phyloP scores from a whole-genome alignment of 2,113 vertebrate species.

The Catharus minimus region DNA sequence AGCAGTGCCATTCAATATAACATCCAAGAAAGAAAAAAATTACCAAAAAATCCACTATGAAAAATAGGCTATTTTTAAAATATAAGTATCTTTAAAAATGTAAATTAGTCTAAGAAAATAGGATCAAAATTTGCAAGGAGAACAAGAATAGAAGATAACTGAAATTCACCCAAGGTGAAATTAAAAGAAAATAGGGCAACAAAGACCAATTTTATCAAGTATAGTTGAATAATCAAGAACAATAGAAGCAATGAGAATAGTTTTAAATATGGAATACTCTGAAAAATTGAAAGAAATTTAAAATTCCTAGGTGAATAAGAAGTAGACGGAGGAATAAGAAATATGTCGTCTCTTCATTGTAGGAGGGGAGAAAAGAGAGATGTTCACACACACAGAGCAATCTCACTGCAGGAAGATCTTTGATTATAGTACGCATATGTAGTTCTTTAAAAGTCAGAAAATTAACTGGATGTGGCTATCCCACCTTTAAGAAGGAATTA shows the following conservation, averaged over 20 bases:
- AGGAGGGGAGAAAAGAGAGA: not conserved
- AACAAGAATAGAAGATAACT: not conserved
- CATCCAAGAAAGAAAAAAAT: not conserved
- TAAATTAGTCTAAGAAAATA: not conserved
- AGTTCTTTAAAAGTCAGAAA: not conserved
- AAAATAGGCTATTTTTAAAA: not conserved
- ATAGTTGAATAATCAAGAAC: not conserved
- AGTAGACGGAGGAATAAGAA: not conserved
- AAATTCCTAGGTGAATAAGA: not conserved
- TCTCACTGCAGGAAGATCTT: not conserved
- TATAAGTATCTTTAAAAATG: not conserved
- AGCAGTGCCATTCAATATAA: not conserved
- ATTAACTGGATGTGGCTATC: not conserved
- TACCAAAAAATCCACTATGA: not conserved
- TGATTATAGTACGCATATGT: not conserved
- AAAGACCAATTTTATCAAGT: not conserved
- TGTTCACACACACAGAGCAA: not conserved
- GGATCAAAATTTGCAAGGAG: not conserved
- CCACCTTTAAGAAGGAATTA: not conserved
- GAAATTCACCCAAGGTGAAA: slow-evolving; percentile 17
- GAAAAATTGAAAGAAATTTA: not conserved
- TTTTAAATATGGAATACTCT: not conserved
- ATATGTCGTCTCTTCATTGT: not conserved
- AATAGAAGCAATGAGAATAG: not conserved
- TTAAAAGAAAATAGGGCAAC: not conserved